Evolutionary conservation across 92 coral and sea anemone species (phyloP).

Genomic region (Bergia puertoricense): DNA sequence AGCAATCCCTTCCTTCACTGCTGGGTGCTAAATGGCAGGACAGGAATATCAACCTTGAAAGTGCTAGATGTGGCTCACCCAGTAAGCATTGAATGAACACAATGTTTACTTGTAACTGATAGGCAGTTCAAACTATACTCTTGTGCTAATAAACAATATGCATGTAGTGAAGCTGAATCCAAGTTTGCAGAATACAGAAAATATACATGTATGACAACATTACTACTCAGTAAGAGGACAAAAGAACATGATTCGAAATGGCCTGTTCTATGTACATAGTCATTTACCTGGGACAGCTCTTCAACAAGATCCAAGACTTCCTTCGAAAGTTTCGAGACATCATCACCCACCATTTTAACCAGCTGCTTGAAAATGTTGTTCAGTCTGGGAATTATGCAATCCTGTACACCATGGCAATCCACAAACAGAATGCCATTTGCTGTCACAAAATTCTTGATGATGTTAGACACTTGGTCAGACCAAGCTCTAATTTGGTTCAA

Average conservation of each 20-base stretch:
- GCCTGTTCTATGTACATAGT: neutral
- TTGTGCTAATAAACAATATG: too few relatives aligned
- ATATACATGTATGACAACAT: too few relatives aligned
- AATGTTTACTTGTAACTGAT: too few relatives aligned
- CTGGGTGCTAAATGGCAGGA: neutral
- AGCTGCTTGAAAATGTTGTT: conserved; percentile 75
- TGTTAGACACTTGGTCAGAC: conserved; percentile 76
- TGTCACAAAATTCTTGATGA: conserved; percentile 80
- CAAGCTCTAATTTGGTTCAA: conserved; percentile 82
- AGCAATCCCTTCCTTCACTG: neutral
- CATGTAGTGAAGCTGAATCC: too few relatives aligned
- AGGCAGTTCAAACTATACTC: too few relatives aligned
- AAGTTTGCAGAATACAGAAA: too few relatives aligned
- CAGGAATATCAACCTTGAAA: neutral
- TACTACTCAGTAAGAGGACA: too few relatives aligned
- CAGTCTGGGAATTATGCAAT: conserved; percentile 66
- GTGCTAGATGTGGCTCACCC: neutral
- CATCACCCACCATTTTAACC: conserved; percentile 77
- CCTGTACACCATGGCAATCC: conserved; percentile 77
- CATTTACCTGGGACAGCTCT: conserved; percentile 66
- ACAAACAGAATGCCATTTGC: conserved; percentile 88
- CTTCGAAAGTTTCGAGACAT: conserved; percentile 71
- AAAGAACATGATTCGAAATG: too few relatives aligned
- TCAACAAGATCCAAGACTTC: conserved; percentile 72
- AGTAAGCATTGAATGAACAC: too few relatives aligned